A percentile compares a stretch with the other conserved stretches of the same genome.
phyloP scores from a whole-genome alignment of 2,888 invertebrate genomes.

The Tuta absoluta region DNA sequence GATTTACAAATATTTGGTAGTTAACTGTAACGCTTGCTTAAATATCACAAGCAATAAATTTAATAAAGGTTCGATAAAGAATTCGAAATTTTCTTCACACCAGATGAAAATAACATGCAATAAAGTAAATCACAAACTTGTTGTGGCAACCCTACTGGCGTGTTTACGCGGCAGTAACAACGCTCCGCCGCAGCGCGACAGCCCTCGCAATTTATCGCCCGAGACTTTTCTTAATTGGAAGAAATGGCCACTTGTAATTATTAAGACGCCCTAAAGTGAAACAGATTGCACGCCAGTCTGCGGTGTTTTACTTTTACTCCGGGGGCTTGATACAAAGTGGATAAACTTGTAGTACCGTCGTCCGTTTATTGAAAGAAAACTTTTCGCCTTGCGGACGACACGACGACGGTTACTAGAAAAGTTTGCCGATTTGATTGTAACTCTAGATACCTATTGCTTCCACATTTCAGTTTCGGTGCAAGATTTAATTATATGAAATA shows the following conservation, averaged over 20 bases:
- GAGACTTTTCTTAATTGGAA: constrained; percentile 81
- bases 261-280: constrained; percentile 81
- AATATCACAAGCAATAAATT: too few species aligned
- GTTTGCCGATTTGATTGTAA: constrained; percentile 7
- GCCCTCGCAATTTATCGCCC: constrained; percentile 78
- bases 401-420: background rate
- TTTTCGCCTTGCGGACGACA: constrained; percentile 13
- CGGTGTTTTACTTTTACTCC: constrained; percentile 60
- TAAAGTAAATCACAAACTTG: constrained; percentile 8
- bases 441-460: background rate
- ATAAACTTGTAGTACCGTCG: constrained; percentile 28
- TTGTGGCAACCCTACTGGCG: constrained; percentile 63
- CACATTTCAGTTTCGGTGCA: too few species aligned
- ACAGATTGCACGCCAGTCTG: constrained; percentile 76
- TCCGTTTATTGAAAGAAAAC: constrained; percentile 32
- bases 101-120: background rate
- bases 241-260: constrained; percentile 82
- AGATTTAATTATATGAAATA: too few species aligned
- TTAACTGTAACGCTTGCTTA: too few species aligned
- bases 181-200: constrained; percentile 62
- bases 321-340: constrained; percentile 51
- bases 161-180: constrained; percentile 72
- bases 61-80: too few species aligned
- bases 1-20: too few species aligned
- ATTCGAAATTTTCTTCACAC: constrained; percentile 30